phyloP scores from a whole-genome alignment of 2,888 invertebrate species.

The Bugula neritina region DNA sequence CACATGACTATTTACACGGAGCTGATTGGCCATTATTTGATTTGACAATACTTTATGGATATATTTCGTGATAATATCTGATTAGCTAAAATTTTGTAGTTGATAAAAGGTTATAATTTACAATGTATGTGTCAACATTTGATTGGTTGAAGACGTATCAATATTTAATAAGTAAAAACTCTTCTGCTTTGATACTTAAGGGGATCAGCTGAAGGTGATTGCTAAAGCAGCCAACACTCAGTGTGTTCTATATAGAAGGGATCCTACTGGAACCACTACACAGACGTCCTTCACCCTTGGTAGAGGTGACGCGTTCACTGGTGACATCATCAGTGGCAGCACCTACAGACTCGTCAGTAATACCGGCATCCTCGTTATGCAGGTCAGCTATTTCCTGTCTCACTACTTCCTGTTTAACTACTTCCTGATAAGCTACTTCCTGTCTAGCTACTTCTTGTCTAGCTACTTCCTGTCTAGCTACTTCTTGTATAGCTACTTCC shows the following conservation, averaged over 20 bases:
- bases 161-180: background rate
- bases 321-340: conserved; percentile 14
- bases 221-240: background rate
- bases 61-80: no score
- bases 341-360: background rate
- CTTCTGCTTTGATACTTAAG: no score
- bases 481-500: no score
- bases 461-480: no score
- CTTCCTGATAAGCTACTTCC: no score
- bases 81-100: no score
- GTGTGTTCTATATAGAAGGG: conserved; percentile 3
- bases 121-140: background rate
- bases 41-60: no score
- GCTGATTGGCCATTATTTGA: no score
- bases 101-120: no score
- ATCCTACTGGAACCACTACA: background rate
- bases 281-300: background rate
- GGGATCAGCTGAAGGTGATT: conserved; percentile 16
- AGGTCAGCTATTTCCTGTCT: background rate
- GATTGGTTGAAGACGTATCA: background rate
- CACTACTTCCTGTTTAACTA: no score
- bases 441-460: no score
- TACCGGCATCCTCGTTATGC: background rate
- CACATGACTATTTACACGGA: background rate
- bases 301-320: background rate